phyloP scores from a whole-genome alignment of 2,113 vertebrate genomes.

The Indri indri region DNA sequence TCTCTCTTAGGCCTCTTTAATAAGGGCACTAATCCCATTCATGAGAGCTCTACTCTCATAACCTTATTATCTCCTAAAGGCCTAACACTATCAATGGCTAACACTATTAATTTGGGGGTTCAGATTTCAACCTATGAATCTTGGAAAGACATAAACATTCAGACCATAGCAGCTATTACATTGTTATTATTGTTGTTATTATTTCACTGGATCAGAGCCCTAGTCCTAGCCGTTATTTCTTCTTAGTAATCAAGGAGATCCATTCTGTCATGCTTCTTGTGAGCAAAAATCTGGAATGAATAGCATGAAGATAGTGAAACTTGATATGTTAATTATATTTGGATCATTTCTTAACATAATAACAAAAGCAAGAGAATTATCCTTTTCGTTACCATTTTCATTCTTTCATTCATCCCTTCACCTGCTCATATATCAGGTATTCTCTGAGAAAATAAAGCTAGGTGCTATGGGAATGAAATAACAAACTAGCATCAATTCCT shows the following conservation, averaged over 20 bases:
- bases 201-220: neutral
- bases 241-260: neutral
- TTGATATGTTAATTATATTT: neutral
- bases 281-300: neutral
- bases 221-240: neutral
- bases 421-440: neutral
- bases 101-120: neutral
- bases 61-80: neutral
- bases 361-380: neutral
- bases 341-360: neutral
- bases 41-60: too few relatives aligned
- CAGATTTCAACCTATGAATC: neutral
- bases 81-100: neutral
- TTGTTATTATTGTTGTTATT: neutral
- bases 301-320: neutral
- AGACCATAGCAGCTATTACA: neutral
- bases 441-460: conserved; percentile 18
- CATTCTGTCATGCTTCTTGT: neutral
- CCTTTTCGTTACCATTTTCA: neutral
- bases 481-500: neutral
- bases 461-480: neutral
- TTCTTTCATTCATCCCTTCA: neutral
- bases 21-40: neutral
- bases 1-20: neutral
- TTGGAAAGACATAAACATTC: neutral